Conservation (phyloP, 2,797 vertebrate species). For the Adrianichthys oophorus region DNA sequence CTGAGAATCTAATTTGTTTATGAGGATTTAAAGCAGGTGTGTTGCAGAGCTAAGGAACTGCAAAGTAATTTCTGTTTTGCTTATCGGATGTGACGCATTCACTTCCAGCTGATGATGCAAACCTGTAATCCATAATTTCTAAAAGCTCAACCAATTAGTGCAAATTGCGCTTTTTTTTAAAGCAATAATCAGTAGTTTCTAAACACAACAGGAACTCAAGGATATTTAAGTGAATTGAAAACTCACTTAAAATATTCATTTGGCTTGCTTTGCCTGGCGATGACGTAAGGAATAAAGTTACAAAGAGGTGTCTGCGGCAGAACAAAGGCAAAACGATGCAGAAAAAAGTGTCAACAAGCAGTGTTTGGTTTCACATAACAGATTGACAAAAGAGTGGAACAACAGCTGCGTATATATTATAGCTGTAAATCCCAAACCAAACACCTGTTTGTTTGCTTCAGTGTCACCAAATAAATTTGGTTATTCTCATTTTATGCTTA, state of each 20-base stretch:
- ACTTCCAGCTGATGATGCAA: slow-evolving; percentile 25
- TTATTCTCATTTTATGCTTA: slow-evolving; percentile 56
- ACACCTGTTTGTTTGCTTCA: slow-evolving; percentile 36
- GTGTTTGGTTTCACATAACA: slow-evolving; percentile 63
- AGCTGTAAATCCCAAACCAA: slow-evolving; percentile 49
- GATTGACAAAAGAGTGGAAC: slow-evolving; percentile 50
- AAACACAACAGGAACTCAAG: slow-evolving; percentile 22
- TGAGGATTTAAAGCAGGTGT: neutral
- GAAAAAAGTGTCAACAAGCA: slow-evolving; percentile 50
- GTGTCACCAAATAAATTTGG: slow-evolving; percentile 47
- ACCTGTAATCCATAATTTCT: slow-evolving; percentile 32
- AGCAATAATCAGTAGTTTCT: slow-evolving; percentile 23
- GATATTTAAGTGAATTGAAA: slow-evolving; percentile 21
- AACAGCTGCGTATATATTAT: slow-evolving; percentile 52
- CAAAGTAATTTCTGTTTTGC: slow-evolving; percentile 46
- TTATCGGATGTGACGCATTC: slow-evolving; percentile 39
- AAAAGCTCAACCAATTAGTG: slow-evolving; percentile 28
- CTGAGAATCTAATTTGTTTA: neutral
- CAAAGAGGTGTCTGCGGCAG: slow-evolving; percentile 54
- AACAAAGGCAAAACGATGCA: slow-evolving; percentile 47
- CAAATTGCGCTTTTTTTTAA: slow-evolving; percentile 25
- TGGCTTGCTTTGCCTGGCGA: slow-evolving; percentile 42
- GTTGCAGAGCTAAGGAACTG: neutral
- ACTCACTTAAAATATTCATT: slow-evolving; percentile 45
- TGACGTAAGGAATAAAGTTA: slow-evolving; percentile 45